Base-by-base conservation (phyloP, 2,797 vertebrate species). In the Peromyscus melanophrys region DNA sequence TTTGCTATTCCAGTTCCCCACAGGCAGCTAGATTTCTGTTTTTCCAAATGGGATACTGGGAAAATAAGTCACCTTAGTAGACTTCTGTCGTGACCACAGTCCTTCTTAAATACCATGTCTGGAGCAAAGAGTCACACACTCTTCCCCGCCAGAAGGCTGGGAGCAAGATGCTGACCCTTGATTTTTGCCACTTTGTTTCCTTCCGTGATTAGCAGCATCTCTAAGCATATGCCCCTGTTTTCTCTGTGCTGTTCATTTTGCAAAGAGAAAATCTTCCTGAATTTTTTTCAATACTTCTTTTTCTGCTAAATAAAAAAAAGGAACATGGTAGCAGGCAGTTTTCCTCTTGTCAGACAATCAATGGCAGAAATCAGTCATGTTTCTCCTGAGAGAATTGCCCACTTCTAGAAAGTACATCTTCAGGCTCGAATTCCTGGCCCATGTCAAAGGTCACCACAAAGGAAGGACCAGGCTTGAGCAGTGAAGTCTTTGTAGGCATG, bases 1-100 rank as follows among this genome's bases (percentile, higher is more conserved):
- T 83, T 84, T 97, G 65, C 95, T 97, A 97, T 97, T 92, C 95
- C 73, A 93, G 85, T 97, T 96, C 76, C 96, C 92, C 87, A 96
- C n/a, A 69, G 95, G 89, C 77, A 40, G 96, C 96, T 98, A 88
- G 85, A 92, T 78, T 98, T 89, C 49, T 96, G 19, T 96, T 97
- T 96, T 95, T 92, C 92, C 94, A 97, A 95, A 98, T 87, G 7
- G 23, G 89, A 91, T 43, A 85, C 25, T 94, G 6, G 46, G 92
- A 95, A 92, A 90, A 96, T 90, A 97, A 97, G 96, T 96, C 87
- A 89, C 55, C 4, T 65, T 75, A 55, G 78, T 34, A 75, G 94
- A 97, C 52, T 96, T 40, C 34, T 94, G 89, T 87, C 73, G 59
- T 78, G 57, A 81, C 55, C 93, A 75, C 80, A 82, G 61, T 94